Percentiles rank a stretch among this genome's conserved stretches.
phyloP scores from a whole-genome alignment of 2,888 invertebrate genomes.

The Athripsodes cinereus region DNA sequence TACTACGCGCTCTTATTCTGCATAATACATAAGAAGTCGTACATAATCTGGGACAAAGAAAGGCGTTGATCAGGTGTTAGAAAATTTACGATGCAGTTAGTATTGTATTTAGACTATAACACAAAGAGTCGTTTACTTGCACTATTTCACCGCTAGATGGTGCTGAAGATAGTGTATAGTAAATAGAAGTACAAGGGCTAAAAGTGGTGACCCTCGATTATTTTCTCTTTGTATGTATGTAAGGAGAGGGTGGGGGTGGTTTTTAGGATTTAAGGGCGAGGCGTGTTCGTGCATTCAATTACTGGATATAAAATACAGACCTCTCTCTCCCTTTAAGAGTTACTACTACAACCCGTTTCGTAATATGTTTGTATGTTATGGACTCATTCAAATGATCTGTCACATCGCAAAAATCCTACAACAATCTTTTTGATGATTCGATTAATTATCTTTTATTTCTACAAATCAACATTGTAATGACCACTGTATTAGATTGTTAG shows the following conservation, averaged over 20 bases:
- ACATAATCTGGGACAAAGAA: no score
- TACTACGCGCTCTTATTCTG: no score
- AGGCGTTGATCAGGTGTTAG: neutral
- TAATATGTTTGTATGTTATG: no score
- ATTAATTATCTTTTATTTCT: no score
- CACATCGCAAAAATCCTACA: no score
- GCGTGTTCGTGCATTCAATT: constrained; percentile 28
- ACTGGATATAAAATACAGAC: constrained; percentile 20
- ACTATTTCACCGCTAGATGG: constrained; percentile 12
- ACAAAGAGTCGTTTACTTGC: neutral
- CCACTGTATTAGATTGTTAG: no score
- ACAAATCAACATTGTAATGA: no score
- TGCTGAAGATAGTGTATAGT: constrained; percentile 12
- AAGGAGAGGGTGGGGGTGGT: neutral
- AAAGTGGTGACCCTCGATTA: neutral
- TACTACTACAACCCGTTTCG: neutral
- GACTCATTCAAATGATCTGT: no score
- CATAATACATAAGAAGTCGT: no score
- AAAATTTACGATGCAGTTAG: neutral
- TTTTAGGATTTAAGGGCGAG: constrained; percentile 21
- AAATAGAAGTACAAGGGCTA: neutral
- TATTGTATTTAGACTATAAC: neutral
- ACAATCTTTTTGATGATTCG: no score
- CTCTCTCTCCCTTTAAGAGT: neutral
- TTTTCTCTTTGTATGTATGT: neutral